Evolutionary conservation across 2,113 vertebrate genomes (phyloP), one percentile per base, ranked within the genome.

Genomic region (Oncorhynchus tshawytscha): DNA sequence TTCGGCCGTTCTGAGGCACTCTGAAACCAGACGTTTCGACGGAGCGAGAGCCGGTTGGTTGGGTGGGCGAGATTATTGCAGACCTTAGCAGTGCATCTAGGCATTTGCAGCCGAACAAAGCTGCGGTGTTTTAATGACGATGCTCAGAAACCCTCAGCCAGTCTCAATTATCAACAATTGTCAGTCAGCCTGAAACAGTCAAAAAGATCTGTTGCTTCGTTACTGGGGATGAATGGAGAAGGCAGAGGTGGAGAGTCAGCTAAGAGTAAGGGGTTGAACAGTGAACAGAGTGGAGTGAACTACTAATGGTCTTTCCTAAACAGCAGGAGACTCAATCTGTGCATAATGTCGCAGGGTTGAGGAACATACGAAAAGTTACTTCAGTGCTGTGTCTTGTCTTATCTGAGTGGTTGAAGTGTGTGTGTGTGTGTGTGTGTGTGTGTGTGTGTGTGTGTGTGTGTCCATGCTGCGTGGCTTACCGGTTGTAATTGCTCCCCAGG

Each of bases 31-130:
- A 39, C 8, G 39, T 9, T 2, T 9, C 34, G 34, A 39, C 8
- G 0, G 34, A 39, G 34, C 7, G 8, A 39, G 39, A 9, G 39
- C 39, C 9, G 39, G 39, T 11, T 45, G 8, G 9, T 69, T 76
- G 86, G 81, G 9, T 69, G 77, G 86, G 81, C 81, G 84, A 83
- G 84, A 86, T 87, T 84, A 88, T 89, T 88, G 86, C 77, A 81
- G 82, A 65, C 76, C 79, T 76, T 76, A 75, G 76, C 54, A 18
- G 57, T n/a, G 45, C 22, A 1, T 25, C 5, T 20, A 7, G 29
- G 12, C 9, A 4, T 39, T 68, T 12, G 11, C 18, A n/a, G 31
- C 29, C 31, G 39, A 22, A 68, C 15, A 45, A 45, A 45, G 16
- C 27, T 12, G 12, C 16, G 18, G 12, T 16, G 68, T 49, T 29